Conservation (phyloP, 2,113 vertebrate genomes). For the Corythaeola cristata region DNA sequence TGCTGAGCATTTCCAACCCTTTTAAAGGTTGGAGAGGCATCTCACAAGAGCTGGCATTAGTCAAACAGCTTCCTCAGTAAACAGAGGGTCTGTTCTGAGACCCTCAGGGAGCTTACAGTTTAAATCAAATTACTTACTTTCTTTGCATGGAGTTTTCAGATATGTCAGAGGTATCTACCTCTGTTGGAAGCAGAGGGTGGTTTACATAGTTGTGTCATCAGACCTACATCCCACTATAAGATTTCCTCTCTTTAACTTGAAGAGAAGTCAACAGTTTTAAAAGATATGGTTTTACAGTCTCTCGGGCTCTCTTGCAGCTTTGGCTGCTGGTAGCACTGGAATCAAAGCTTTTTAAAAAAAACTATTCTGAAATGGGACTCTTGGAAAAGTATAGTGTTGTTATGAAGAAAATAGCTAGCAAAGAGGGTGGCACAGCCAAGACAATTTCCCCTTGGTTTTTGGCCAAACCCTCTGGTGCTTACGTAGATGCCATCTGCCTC, state of each 20-base stretch:
- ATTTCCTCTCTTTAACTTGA: background rate
- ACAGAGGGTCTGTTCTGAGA: slow-evolving; percentile 16
- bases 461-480: slow-evolving; percentile 59
- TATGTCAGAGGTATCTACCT: background rate
- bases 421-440: slow-evolving; percentile 36
- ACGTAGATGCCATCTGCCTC: slow-evolving; percentile 60
- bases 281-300: background rate
- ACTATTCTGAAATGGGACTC: background rate
- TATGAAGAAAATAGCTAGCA: slow-evolving; percentile 23
- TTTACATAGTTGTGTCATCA: background rate
- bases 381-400: slow-evolving; percentile 12
- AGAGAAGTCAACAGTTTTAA: background rate
- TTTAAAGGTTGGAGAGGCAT: slow-evolving; percentile 44
- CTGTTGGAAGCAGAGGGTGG: background rate
- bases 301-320: background rate
- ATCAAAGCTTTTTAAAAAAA: background rate
- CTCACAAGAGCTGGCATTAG: slow-evolving; percentile 50
- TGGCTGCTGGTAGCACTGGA: background rate
- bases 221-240: background rate
- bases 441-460: slow-evolving; percentile 54
- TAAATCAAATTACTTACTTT: background rate
- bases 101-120: background rate
- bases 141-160: background rate
- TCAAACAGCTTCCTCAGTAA: background rate
- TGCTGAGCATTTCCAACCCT: background rate